Percentiles rank a stretch among this genome's conserved stretches.
These are phyloP conservation scores for Spinus pinus DNA, from an alignment of 2,797 vertebrate genomes.

Conservation along the genomic window DNA sequence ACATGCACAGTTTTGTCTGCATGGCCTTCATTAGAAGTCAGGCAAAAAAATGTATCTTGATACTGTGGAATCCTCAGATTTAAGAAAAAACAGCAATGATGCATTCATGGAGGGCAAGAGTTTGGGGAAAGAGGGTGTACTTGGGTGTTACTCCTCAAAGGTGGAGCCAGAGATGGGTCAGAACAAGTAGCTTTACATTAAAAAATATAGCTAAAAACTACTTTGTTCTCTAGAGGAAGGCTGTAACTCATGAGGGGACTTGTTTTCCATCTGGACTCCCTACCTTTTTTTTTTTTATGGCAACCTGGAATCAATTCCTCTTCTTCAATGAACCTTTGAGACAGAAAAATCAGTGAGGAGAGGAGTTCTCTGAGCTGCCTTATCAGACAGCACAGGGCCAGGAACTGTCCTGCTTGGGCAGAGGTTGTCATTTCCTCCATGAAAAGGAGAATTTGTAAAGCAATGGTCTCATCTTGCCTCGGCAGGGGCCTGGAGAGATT, in stretches of 20 bases:
- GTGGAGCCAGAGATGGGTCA: background rate
- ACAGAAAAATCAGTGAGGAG: background rate
- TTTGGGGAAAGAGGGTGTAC: background rate
- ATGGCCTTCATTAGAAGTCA: background rate
- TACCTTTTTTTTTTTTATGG: background rate
- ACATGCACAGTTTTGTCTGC: background rate
- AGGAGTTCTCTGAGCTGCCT: background rate
- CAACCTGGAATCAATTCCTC: background rate
- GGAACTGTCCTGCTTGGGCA: background rate
- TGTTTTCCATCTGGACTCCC: background rate
- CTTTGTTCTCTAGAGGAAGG: background rate
- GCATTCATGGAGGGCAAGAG: background rate
- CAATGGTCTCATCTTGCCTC: background rate
- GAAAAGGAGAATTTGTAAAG: background rate
- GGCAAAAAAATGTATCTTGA: background rate
- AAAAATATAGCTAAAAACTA: background rate
- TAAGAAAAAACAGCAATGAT: background rate
- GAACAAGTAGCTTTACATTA: background rate
- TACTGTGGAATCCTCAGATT: background rate
- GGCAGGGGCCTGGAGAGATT: background rate
- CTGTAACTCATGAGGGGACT: background rate
- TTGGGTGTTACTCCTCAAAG: background rate
- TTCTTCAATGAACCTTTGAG: background rate
- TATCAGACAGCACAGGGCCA: background rate
- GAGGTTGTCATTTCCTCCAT: background rate